A percentile compares a stretch with the other conserved stretches of the same genome.
Conservation (phyloP, 2,797 vertebrate species). For the Darevskia nairensis region DNA sequence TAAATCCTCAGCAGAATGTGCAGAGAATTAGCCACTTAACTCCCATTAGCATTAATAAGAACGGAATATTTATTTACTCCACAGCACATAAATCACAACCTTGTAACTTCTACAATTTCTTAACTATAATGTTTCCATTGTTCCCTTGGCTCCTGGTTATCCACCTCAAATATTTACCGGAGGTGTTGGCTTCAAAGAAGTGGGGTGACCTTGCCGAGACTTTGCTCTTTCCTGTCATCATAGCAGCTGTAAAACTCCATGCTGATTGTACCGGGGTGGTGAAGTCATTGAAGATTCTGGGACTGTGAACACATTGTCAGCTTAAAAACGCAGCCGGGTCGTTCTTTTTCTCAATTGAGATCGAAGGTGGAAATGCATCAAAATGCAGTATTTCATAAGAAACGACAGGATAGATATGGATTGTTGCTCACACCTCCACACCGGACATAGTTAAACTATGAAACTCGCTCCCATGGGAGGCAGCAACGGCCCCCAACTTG, state of each 20-base stretch:
- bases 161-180: slow-evolving; percentile 69
- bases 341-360: no score
- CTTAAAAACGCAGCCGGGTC: no score
- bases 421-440: no score
- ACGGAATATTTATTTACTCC: slow-evolving; percentile 77
- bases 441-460: no score
- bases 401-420: no score
- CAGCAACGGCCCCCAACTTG: no score
- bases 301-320: no score
- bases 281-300: slow-evolving; percentile 38
- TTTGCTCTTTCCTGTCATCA: slow-evolving; percentile 63
- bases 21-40: slow-evolving; percentile 77
- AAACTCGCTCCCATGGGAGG: no score
- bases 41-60: slow-evolving; percentile 76
- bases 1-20: slow-evolving; percentile 72
- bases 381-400: no score
- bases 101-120: slow-evolving; percentile 74
- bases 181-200: slow-evolving; percentile 62
- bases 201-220: slow-evolving; percentile 56
- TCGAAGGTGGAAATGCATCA: no score
- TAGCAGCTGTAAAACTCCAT: slow-evolving; percentile 62
- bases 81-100: slow-evolving; percentile 70
- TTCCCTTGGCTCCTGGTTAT: slow-evolving; percentile 67
- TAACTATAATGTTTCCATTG: slow-evolving; percentile 74
- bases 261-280: slow-evolving; percentile 44